These are phyloP conservation scores for Erinaceus europaeus DNA, from an alignment of 2,113 vertebrate species.

Conservation along the genomic window DNA sequence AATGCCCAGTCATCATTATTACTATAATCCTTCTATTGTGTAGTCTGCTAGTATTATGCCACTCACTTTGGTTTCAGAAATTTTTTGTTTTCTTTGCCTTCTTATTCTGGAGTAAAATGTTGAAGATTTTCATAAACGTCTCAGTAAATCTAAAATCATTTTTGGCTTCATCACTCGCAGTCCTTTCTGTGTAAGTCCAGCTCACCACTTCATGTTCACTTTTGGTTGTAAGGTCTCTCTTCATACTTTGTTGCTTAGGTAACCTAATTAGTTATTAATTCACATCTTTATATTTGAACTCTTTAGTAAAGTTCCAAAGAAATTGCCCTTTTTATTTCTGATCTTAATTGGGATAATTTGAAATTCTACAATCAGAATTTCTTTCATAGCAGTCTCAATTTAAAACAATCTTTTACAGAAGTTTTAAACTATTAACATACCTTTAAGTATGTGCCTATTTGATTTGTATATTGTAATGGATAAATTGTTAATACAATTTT, in stretches of 20 bases:
- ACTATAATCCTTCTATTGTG: not conserved
- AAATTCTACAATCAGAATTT: constrained; percentile 1
- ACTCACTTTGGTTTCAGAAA: not conserved
- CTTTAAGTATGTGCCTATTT: constrained; percentile 9
- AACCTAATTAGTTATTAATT: not conserved
- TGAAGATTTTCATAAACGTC: not conserved
- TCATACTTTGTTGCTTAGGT: not conserved
- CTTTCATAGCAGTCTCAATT: constrained; percentile 20
- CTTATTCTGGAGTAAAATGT: not conserved
- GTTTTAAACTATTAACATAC: not conserved
- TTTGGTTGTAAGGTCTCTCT: not conserved
- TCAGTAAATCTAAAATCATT: not conserved
- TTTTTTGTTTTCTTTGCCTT: not conserved
- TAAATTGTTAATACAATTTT: constrained; percentile 45
- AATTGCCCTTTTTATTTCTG: constrained; percentile 34
- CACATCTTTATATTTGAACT: constrained; percentile 25
- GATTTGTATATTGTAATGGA: constrained; percentile 28
- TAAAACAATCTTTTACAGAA: constrained; percentile 33
- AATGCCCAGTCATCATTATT: not conserved
- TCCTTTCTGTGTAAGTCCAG: not conserved
- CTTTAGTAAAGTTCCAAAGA: constrained; percentile 12
- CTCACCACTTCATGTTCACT: not conserved
- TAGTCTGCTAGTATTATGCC: not conserved
- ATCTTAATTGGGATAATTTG: constrained; percentile 48
- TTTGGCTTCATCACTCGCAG: not conserved